These are phyloP conservation scores for Corvus moneduloides DNA, from an alignment of 2,113 vertebrate species.

Conservation along the genomic window DNA sequence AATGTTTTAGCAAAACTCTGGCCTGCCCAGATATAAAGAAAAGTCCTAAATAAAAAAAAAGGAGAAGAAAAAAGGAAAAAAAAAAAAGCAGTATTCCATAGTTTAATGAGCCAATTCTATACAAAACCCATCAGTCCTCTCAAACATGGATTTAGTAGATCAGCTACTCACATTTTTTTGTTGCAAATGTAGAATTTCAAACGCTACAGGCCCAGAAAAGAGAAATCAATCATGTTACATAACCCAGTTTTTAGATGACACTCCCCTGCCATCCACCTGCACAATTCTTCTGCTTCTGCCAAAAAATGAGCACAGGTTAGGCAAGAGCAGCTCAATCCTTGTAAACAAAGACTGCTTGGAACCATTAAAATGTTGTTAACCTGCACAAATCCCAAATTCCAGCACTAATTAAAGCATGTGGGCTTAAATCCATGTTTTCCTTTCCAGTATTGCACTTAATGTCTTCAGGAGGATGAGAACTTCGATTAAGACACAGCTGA, in stretches of 20 bases:
- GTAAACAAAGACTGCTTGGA: conserved; percentile 19
- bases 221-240: neutral
- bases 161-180: conserved; percentile 16
- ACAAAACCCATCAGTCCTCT: neutral
- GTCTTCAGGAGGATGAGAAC: neutral
- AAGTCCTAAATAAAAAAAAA: neutral
- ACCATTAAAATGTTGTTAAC: neutral
- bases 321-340: neutral
- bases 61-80: neutral
- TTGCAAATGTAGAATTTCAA: neutral
- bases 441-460: neutral
- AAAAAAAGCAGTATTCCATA: neutral
- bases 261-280: neutral
- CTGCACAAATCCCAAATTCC: neutral
- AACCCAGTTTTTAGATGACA: neutral
- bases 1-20: neutral
- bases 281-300: neutral
- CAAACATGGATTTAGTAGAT: neutral
- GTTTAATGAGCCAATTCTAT: neutral
- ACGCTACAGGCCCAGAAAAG: neutral
- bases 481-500: neutral
- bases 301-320: neutral
- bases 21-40: neutral
- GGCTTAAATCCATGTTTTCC: neutral
- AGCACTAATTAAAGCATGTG: neutral